Base-by-base conservation (phyloP, 2,797 vertebrate genomes). In the Cygnus olor region DNA sequence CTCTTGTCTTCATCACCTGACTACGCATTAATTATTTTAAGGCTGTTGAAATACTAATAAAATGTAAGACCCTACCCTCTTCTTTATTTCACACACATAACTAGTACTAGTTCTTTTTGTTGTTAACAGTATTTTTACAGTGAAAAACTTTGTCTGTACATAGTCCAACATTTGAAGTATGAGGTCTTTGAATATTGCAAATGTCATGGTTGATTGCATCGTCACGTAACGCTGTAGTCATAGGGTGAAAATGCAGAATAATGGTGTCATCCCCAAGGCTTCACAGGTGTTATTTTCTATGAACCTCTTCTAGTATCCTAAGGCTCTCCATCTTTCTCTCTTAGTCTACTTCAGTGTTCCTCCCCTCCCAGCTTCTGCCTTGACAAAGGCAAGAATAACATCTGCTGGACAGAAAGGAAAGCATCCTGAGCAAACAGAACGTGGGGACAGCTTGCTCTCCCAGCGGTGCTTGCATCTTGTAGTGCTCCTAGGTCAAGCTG, bases 401-500 rank as follows among this genome's bases (percentile, higher is more conserved):
- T 53, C 63, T 88, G 24, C 1, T 6, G 64, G 73, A 73, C 68
- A 69, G 80, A 40, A 66, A 36, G 9, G 47, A 60, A 27, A 70
- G 68, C 47, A 36, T 18, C 47, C 27, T 20, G 45, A 11, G 34
- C 18, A 51, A 88, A 10, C 20, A 42, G 63, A 18, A 32, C 2
- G 0, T 4, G 27, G 13, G 36, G 53, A 27, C 34, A 45, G 36
- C 19, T 17, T 0, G 0, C 34, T 71, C 8, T 85, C n/a, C 56
- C 47, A 40, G 21, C 64, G 54, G 79, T 71, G 25, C 56, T 66
- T 42, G 9, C 16, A 16, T 30, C 53, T 34, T 13, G 6, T 10
- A 25, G 56, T 36, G 44, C 40, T 73, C 9, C 76, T 71, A 17
- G 47, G 69, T 70, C 36, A 44, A 4, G 32, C 21, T 79, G 53